Base-by-base conservation (phyloP, 2,888 invertebrate species). In the Strigamia crassipes region DNA sequence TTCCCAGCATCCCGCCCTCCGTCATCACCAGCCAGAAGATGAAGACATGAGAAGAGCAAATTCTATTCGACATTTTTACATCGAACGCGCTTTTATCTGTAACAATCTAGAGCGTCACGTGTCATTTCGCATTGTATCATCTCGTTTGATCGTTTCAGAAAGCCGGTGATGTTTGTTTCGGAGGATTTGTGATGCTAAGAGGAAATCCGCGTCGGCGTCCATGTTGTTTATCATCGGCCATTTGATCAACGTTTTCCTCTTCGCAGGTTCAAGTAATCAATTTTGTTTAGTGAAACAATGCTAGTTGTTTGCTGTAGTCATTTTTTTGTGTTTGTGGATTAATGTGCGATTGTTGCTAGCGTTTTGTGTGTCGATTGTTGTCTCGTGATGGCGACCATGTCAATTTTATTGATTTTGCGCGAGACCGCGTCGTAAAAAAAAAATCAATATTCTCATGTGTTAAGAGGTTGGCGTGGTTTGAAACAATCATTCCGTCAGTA, bases 201-300 rank as follows among this genome's bases (percentile, higher is more conserved):
- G 66, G 23, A 31, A 27, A 66, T 66, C 66, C 9, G 66, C 66
- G 27, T 66, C 15, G 31, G 66, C 66, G 27, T 66, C 66, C 66
- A 66, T 66, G 66, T 66, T 66, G 66, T 66, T 66, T 66, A 27
- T 66, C 66, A 66, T 66, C 66, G 27, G 66, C 66, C 66, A 66
- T 66, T 66, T 66, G 66, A 66, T 66, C 66, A 66, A 23, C 27
- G 4, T 21, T 23, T 66, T 27, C 66, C 10, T 66, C 66, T 66
- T 31, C 31, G 23, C 31, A 66, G 2, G 31, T 15, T 66, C 66
- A 66, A 31, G 66, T 66, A 66, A 66, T 27, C 2, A 27, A 27
- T 27, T 21, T 12, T 23, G 21, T 23, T 23, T 9, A 27, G 66
- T 8, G 27, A n/a, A 61, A 61, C 34, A 61, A 61, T 21, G 18